These are phyloP conservation scores for Cylindroiulus punctatus DNA, from an alignment of 2,888 invertebrate species.

Conservation along the genomic window DNA sequence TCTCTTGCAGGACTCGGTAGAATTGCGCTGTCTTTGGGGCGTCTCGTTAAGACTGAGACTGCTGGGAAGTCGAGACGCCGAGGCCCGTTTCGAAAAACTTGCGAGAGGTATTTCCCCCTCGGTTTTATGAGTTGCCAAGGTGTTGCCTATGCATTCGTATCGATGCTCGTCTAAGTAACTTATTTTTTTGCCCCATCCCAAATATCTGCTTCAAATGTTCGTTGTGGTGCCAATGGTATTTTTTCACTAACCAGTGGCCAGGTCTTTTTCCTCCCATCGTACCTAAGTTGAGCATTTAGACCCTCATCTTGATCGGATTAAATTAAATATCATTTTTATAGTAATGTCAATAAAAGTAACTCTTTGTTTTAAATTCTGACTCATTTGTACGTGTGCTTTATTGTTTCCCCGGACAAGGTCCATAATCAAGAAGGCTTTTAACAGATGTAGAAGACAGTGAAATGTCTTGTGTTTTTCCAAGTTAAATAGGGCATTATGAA, in stretches of 20 bases:
- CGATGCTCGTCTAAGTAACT: background rate
- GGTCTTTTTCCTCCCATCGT: background rate
- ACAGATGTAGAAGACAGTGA: too few relatives aligned
- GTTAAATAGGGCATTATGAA: too few relatives aligned
- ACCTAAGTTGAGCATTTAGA: background rate
- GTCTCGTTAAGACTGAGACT: background rate
- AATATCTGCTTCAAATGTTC: background rate
- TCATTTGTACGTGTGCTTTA: too few relatives aligned
- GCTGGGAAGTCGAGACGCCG: background rate
- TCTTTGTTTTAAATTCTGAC: constrained; percentile 29
- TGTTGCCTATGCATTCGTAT: background rate
- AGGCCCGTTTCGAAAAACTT: background rate
- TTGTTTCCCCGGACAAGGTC: too few relatives aligned
- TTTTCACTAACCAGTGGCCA: constrained; percentile 33
- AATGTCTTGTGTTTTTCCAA: too few relatives aligned
- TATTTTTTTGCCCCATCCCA: background rate
- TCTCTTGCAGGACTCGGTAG: constrained; percentile 9
- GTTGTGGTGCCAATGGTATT: constrained; percentile 33
- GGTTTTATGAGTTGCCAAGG: background rate
- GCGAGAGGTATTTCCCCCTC: background rate
- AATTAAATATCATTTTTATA: constrained; percentile 25
- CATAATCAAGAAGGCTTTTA: too few relatives aligned
- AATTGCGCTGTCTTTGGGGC: background rate
- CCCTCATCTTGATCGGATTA: constrained; percentile 9
- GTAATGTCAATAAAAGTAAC: constrained; percentile 18